phyloP scores from a whole-genome alignment of 2,888 invertebrate species.

The Calameuta pallipes region DNA sequence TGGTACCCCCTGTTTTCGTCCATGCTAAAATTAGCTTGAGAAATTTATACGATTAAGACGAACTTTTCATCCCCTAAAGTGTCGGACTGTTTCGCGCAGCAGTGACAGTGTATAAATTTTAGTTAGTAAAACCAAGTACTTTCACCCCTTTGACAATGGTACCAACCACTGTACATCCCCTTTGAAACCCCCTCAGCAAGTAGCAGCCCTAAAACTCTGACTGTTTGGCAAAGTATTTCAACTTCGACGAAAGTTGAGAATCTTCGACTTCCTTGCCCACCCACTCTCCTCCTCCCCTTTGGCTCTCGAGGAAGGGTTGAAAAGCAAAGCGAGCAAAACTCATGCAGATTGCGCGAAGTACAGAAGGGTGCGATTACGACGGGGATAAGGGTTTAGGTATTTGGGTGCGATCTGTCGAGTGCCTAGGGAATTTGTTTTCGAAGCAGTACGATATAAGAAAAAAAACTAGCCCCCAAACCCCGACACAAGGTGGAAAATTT shows the following conservation, averaged over 20 bases:
- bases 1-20: neutral
- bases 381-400: neutral
- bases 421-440: neutral
- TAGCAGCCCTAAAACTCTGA: conserved; percentile 28
- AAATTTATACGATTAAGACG: conserved; percentile 29
- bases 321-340: neutral
- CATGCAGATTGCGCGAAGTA: neutral
- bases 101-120: neutral
- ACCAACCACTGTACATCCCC: neutral
- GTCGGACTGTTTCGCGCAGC: neutral
- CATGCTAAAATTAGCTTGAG: conserved; percentile 27
- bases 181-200: neutral
- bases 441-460: neutral
- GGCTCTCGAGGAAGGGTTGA: neutral
- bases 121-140: neutral
- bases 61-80: conserved; percentile 19
- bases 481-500: neutral
- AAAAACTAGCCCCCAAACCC: neutral
- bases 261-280: conserved; percentile 1
- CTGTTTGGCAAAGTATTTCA: conserved; percentile 31
- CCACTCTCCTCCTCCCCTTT: neutral
- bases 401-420: neutral
- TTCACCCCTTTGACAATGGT: neutral
- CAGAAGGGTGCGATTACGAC: neutral
- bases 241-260: conserved; percentile 19